phyloP scores from a whole-genome alignment of 64 coral and sea anemone genomes.

The Stichodactyla helianthus region DNA sequence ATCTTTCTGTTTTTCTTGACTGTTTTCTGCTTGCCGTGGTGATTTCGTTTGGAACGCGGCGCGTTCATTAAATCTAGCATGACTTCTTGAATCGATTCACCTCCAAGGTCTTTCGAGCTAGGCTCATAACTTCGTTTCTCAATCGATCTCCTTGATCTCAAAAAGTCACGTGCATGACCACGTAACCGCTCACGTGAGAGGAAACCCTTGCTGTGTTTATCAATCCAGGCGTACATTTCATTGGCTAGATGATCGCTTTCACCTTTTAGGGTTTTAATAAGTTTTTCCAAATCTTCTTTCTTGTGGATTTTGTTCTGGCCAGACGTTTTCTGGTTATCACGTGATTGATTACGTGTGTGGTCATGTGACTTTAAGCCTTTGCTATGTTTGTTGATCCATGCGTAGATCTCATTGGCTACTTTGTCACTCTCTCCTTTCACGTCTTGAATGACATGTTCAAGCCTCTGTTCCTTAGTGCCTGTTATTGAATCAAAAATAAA shows the following conservation, averaged over 20 bases:
- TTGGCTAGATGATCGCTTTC: conserved; percentile 17
- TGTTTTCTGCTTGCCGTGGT: not conserved
- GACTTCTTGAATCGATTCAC: conserved; percentile 3
- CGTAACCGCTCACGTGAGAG: conserved; percentile 4
- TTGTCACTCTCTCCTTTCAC: conserved; percentile 19
- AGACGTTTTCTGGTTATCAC: not conserved
- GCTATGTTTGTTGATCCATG: conserved; percentile 13
- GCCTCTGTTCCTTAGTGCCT: not conserved
- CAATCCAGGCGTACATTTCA: conserved; percentile 4
- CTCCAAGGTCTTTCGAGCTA: not conserved
- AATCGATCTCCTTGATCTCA: not conserved
- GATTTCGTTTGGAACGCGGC: not conserved
- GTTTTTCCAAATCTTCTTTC: not conserved
- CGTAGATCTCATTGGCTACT: conserved; percentile 19
- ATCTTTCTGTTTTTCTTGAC: conserved; percentile 4
- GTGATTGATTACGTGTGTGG: not conserved
- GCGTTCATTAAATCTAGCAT: conserved; percentile 22
- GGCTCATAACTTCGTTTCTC: not conserved
- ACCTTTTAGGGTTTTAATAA: not conserved
- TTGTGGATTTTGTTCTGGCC: not conserved
- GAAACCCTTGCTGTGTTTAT: not conserved
- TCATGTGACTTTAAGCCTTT: conserved; percentile 4
- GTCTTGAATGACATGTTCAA: not conserved
- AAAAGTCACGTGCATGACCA: not conserved
- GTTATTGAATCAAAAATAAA: not conserved